These are phyloP conservation scores for Mesoclemmys tuberculata DNA, from an alignment of 2,113 vertebrate genomes.

Conservation along the genomic window DNA sequence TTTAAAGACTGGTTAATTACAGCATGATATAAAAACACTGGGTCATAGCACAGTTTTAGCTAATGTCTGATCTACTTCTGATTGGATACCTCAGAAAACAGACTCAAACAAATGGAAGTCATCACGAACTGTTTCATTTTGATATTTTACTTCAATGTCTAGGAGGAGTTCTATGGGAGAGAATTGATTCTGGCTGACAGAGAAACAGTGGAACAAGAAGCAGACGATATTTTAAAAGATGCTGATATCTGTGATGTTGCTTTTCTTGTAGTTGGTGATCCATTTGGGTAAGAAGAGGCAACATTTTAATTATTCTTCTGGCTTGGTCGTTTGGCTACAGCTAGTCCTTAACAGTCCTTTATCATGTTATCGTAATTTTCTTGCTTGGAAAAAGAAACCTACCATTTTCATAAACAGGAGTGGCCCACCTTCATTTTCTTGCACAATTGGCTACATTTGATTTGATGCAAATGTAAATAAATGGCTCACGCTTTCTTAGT, in stretches of 20 bases:
- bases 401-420: neutral
- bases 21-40: neutral
- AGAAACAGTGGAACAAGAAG: constrained; percentile 93
- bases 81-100: constrained; percentile 15
- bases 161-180: constrained; percentile 96
- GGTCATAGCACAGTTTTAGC: neutral
- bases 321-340: neutral
- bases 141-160: constrained; percentile 52
- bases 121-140: constrained; percentile 40
- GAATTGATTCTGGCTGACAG: constrained; percentile 93
- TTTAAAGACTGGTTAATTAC: constrained; percentile 55
- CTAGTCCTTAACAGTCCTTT: neutral
- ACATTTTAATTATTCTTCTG: neutral
- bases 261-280: constrained; percentile 97
- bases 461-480: neutral
- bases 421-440: neutral
- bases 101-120: neutral
- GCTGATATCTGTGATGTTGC: constrained; percentile 88
- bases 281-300: constrained; percentile 90
- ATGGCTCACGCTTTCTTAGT: neutral
- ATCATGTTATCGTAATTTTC: neutral
- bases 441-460: neutral
- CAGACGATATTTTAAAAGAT: constrained; percentile 89
- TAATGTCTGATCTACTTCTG: neutral
- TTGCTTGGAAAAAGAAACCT: neutral